Percentiles rank a stretch among this genome's conserved stretches.
phyloP scores from a whole-genome alignment of 2,113 vertebrate genomes.

The Mixornis gularis region DNA sequence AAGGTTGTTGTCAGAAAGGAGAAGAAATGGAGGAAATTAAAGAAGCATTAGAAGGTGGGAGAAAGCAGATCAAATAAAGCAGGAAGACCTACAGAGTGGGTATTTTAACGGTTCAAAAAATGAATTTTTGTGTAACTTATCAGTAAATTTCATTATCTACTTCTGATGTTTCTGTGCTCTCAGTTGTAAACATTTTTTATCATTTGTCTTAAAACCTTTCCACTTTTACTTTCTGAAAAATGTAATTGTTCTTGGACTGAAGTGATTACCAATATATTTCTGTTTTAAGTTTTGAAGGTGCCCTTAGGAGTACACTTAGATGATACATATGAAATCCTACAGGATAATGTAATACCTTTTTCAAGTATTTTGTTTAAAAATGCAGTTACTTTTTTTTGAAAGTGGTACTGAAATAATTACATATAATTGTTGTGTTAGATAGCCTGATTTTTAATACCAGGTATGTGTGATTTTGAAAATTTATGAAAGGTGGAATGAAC shows the following conservation, averaged over 20 bases:
- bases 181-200: background rate
- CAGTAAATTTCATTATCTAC: background rate
- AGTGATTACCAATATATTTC: background rate
- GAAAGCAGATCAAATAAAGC: background rate
- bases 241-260: background rate
- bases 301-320: background rate
- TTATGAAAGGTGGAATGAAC: background rate
- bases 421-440: background rate
- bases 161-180: background rate
- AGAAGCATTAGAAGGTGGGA: background rate
- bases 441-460: background rate
- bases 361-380: background rate
- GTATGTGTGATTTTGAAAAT: background rate
- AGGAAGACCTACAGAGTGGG: background rate
- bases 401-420: background rate
- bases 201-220: background rate
- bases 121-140: background rate
- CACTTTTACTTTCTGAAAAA: background rate
- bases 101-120: background rate
- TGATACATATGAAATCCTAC: background rate
- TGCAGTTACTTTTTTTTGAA: background rate
- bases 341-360: background rate
- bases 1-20: background rate
- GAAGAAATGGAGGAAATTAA: background rate
- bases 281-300: background rate